These are phyloP conservation scores for Hypomesus transpacificus DNA, from an alignment of 2,113 vertebrate species.

Conservation along the genomic window DNA sequence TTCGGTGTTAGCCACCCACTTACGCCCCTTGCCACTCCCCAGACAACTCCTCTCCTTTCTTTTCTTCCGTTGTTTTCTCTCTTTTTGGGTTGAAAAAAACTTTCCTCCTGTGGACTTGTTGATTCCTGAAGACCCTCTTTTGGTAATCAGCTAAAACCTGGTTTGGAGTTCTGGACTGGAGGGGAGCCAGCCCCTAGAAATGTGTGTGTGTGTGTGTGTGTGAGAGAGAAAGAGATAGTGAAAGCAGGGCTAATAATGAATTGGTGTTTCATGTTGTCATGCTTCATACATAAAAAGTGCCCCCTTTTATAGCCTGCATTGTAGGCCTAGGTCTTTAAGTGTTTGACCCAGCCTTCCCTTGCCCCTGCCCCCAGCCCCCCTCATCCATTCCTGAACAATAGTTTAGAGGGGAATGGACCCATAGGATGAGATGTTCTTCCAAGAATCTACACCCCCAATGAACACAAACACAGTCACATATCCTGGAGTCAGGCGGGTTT, in stretches of 20 bases:
- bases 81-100: conserved; percentile 25
- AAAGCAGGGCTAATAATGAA: conserved; percentile 44
- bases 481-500: background rate
- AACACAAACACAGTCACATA: conserved; percentile 13
- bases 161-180: conserved; percentile 63
- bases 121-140: conserved; percentile 51
- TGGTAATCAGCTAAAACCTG: conserved; percentile 66
- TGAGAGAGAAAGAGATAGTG: background rate
- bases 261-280: conserved; percentile 14
- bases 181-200: conserved; percentile 46
- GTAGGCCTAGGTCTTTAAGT: background rate
- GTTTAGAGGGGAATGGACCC: background rate
- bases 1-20: background rate
- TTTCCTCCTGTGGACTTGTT: conserved; percentile 36
- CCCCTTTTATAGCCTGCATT: conserved; percentile 10
- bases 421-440: background rate
- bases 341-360: conserved; percentile 11
- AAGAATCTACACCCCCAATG: conserved; percentile 5
- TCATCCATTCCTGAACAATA: conserved; percentile 1
- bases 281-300: conserved; percentile 19
- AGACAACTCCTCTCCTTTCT: background rate
- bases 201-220: conserved; percentile 10
- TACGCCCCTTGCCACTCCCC: background rate
- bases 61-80: conserved; percentile 27
- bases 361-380: background rate